Base-by-base conservation (phyloP, 2,797 vertebrate species). In the Pempheris klunzingeri region DNA sequence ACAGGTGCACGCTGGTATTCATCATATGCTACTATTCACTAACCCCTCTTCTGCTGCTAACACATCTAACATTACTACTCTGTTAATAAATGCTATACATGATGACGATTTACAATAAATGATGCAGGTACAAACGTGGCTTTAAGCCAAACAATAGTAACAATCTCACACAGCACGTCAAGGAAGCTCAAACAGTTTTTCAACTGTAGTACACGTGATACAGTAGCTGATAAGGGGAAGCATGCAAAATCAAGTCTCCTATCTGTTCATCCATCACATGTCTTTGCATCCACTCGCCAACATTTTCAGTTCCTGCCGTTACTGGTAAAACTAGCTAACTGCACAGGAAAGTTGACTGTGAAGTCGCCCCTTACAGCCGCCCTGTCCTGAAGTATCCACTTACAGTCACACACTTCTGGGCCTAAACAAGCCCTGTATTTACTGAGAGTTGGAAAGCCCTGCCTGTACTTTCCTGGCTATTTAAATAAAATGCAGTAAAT, bases 71-170 rank as follows among this genome's bases (percentile, higher is more conserved):
- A 43, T 76, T 67, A 67, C 66, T 17, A 44, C 41, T 80, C 12
- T 63, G 52, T 71, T 75, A 18, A 77, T 74, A 65, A 77, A 76
- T 57, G 65, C 8, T 43, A n/a, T n/a, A n/a, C n/a, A n/a, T n/a
- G n/a, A n/a, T n/a, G n/a, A n/a, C n/a, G n/a, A n/a, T n/a, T n/a
- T n/a, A n/a, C n/a, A n/a, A n/a, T n/a, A n/a, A n/a, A n/a, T 66
- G n/a, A 72, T 63, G 66, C 75, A 58, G 46, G 9, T 20, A 66
- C 41, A 70, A 30, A 72, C 26, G 32, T 57, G 38, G n/a, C 44
- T 74, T n/a, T 7, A 18, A 20, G 17, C 11, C 24, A 50, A 50
- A 71, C 39, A 63, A 57, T 22, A 34, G 11, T 0, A 3, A 24
- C 59, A 22, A 30, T 8, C 49, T 60, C 22, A 22, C 28, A 46